These are phyloP conservation scores for Catharus ustulatus DNA, from an alignment of 2,797 vertebrate genomes.

Conservation along the genomic window DNA sequence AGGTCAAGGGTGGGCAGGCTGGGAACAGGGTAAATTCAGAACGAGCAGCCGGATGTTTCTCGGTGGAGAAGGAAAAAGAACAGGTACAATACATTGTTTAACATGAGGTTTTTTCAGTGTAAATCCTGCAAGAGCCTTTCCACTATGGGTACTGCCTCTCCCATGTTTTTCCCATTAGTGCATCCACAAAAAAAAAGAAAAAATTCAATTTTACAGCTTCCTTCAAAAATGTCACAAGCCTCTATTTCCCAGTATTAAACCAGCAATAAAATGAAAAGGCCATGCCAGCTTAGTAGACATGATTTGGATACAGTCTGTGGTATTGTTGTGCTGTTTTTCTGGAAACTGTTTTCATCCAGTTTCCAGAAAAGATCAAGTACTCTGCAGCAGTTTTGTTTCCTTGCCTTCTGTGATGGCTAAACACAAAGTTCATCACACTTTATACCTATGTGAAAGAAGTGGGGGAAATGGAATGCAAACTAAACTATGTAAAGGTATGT, in stretches of 20 bases:
- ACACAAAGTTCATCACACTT: neutral
- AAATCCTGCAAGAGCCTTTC: neutral
- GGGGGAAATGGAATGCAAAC: neutral
- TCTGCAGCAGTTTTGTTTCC: neutral
- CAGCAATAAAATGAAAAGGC: slow-evolving; percentile 3
- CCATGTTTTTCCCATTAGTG: slow-evolving; percentile 14
- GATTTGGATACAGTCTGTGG: neutral
- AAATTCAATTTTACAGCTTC: neutral
- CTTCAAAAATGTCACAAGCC: slow-evolving; percentile 1
- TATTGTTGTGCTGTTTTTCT: slow-evolving; percentile 5
- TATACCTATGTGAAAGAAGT: neutral
- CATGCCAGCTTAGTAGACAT: neutral
- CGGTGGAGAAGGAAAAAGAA: slow-evolving; percentile 10
- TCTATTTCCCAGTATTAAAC: neutral
- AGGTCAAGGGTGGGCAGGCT: slow-evolving; percentile 55
- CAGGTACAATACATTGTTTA: neutral
- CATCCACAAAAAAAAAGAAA: neutral
- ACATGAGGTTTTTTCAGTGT: neutral
- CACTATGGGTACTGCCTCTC: neutral
- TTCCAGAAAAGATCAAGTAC: neutral
- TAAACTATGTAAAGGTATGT: neutral
- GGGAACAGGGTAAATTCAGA: neutral
- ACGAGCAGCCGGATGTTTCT: slow-evolving; percentile 9
- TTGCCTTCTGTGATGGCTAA: neutral
- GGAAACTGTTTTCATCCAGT: neutral